Conservation (phyloP, 1,140 invertebrate species). For the Nilaparvata lugens region DNA sequence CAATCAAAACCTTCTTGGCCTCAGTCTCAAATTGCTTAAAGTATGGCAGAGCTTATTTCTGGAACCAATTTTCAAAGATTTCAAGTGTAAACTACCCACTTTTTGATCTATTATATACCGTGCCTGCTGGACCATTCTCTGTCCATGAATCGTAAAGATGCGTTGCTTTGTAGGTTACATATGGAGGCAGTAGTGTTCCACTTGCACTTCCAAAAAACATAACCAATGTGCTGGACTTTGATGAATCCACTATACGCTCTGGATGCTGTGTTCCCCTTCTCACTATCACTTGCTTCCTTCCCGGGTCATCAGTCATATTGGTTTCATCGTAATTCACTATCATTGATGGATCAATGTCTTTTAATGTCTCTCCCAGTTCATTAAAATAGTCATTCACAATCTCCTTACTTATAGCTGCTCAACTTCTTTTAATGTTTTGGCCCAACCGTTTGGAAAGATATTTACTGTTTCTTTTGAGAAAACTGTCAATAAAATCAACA, state of each 20-base stretch:
- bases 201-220: slow-evolving; percentile 13
- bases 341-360: slow-evolving; percentile 27
- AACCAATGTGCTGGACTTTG: slow-evolving; percentile 13
- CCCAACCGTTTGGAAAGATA: slow-evolving; percentile 1
- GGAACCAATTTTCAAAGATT: slow-evolving; percentile 36
- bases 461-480: slow-evolving; percentile 6
- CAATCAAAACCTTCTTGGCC: slow-evolving; percentile 28
- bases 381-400: slow-evolving; percentile 29
- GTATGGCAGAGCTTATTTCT: slow-evolving; percentile 25
- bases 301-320: slow-evolving; percentile 36
- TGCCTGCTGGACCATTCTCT: slow-evolving; percentile 27
- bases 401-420: slow-evolving; percentile 11
- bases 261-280: slow-evolving; percentile 31
- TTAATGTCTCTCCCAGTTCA: slow-evolving; percentile 25
- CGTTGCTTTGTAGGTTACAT: slow-evolving; percentile 33
- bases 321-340: slow-evolving; percentile 38
- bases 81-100: slow-evolving; percentile 30
- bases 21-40: slow-evolving; percentile 20
- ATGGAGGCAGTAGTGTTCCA: slow-evolving; percentile 26
- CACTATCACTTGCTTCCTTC: slow-evolving; percentile 29
- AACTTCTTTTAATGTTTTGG: slow-evolving; percentile 8
- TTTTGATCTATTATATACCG: slow-evolving; percentile 15
- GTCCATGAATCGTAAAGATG: slow-evolving; percentile 32
- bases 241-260: slow-evolving; percentile 30
- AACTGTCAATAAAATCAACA: slow-evolving; percentile 2